Percentiles rank a stretch among this genome's conserved stretches.
phyloP scores from a whole-genome alignment of 2,113 vertebrate genomes.

The Empidonax traillii region DNA sequence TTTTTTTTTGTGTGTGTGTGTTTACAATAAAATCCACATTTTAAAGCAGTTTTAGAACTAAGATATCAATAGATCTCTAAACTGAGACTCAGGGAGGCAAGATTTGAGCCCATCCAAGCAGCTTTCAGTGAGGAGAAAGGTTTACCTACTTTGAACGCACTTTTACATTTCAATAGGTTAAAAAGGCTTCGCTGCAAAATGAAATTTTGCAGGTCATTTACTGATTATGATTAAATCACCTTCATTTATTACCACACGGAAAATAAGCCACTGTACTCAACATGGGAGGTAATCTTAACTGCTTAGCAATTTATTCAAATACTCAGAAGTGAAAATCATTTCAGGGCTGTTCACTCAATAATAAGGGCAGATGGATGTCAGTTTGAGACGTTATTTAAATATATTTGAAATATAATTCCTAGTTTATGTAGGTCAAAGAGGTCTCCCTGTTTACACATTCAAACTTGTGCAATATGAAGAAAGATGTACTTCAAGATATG shows the following conservation, averaged over 20 bases:
- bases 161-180: constrained; percentile 28
- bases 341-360: constrained; percentile 37
- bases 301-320: constrained; percentile 53
- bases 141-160: constrained; percentile 11
- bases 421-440: neutral
- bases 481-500: neutral
- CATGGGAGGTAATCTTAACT: constrained; percentile 31
- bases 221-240: constrained; percentile 59
- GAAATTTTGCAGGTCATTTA: constrained; percentile 66
- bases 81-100: neutral
- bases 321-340: constrained; percentile 28
- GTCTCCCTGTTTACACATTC: constrained; percentile 18
- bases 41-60: neutral
- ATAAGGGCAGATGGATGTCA: constrained; percentile 37
- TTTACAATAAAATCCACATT: constrained; percentile 10
- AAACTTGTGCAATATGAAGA: neutral
- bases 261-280: constrained; percentile 40
- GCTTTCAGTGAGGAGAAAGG: neutral
- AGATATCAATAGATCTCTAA: neutral
- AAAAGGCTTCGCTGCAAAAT: constrained; percentile 35
- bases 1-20: neutral
- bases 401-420: constrained; percentile 33
- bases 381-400: constrained; percentile 1
- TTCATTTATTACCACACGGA: constrained; percentile 46
- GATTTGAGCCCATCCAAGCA: neutral